Percentiles rank a stretch among this genome's conserved stretches.
phyloP scores from a whole-genome alignment of 2,797 vertebrate genomes.

The Diceros bicornis region DNA sequence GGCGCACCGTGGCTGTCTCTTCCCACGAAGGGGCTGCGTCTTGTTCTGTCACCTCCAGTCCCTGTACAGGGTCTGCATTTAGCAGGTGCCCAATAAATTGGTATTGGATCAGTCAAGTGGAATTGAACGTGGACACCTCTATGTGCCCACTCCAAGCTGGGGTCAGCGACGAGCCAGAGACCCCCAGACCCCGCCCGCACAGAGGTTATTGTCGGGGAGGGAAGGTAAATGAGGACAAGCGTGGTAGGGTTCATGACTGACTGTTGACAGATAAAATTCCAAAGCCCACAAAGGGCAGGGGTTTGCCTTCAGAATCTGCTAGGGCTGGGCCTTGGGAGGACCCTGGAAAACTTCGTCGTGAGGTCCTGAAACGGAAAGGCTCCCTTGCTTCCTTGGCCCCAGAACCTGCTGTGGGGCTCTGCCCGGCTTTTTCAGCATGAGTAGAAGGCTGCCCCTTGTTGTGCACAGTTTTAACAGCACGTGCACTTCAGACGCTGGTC shows the following conservation, averaged over 20 bases:
- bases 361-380: neutral
- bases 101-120: neutral
- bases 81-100: neutral
- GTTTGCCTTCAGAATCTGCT: neutral
- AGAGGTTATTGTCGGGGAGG: neutral
- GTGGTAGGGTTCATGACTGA: neutral
- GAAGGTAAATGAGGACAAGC: neutral
- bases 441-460: neutral
- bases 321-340: neutral
- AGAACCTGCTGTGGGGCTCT: neutral
- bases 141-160: neutral
- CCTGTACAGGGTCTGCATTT: neutral
- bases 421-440: neutral
- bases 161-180: neutral
- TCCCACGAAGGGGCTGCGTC: neutral
- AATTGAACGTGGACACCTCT: neutral
- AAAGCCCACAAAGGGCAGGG: neutral
- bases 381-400: neutral
- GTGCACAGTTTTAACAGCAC: accelerated
- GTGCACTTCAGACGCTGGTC: neutral
- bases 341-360: neutral
- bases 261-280: neutral
- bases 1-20: neutral
- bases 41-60: neutral
- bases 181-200: neutral